A percentile compares a stretch with the other conserved stretches of the same genome.
phyloP scores from a whole-genome alignment of 1,140 invertebrate species.

The Globodera rostochiensis region DNA sequence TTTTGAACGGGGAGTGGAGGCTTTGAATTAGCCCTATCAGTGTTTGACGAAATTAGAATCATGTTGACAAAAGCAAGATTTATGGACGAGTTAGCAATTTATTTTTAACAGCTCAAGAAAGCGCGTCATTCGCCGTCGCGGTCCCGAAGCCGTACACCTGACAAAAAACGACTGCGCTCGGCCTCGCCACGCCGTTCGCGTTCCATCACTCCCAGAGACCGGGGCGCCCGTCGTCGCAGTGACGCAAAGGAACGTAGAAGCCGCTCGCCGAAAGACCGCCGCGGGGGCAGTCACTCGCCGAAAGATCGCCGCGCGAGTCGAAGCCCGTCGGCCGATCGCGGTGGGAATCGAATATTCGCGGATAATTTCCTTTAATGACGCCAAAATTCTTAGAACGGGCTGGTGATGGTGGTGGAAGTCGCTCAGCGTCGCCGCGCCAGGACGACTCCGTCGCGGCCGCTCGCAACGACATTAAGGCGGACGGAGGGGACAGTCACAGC shows the following conservation, averaged over 20 bases:
- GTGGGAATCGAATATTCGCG: not conserved
- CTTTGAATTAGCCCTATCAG: not conserved
- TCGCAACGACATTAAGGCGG: not conserved
- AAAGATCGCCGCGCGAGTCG: not conserved
- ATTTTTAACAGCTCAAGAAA: constrained; percentile 9
- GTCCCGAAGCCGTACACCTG: constrained; percentile 20
- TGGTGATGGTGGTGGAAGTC: not conserved
- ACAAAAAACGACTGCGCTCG: constrained; percentile 7
- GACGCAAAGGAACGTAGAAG: not conserved
- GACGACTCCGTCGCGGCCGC: not conserved
- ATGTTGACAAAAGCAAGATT: not conserved
- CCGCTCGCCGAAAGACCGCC: not conserved
- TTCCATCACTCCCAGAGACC: constrained; percentile 14
- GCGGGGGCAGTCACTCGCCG: not conserved
- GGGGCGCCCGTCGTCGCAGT: not conserved
- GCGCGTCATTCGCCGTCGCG: constrained; percentile 23
- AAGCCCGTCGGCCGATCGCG: not conserved
- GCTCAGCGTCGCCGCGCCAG: not conserved
- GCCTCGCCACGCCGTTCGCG: constrained; percentile 31
- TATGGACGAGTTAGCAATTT: not conserved
- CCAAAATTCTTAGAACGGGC: too few relatives aligned
- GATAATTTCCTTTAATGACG: not conserved
- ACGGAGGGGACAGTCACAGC: constrained; percentile 10
- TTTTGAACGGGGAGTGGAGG: not conserved
- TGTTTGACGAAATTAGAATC: not conserved